Percentiles rank a stretch among this genome's conserved stretches.
These are phyloP conservation scores for Ceratosolen fusciceps DNA, from an alignment of 1,140 invertebrate species.

Conservation along the genomic window DNA sequence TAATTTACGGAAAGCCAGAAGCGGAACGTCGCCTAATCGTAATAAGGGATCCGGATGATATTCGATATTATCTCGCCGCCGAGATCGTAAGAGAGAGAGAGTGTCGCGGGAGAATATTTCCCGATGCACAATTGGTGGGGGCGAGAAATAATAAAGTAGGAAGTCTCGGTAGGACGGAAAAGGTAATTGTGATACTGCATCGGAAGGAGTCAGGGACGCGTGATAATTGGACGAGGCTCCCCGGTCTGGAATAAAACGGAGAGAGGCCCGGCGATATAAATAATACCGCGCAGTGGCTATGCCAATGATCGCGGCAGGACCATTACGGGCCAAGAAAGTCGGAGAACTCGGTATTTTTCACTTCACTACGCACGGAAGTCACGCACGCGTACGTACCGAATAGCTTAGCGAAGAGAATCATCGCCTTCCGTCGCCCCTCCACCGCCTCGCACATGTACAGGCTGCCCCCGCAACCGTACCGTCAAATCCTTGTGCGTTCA, in stretches of 20 bases:
- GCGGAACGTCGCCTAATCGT: no score
- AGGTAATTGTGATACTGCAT: not conserved
- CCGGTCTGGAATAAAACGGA: no score
- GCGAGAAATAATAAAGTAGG: not conserved
- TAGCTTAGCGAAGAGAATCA: not conserved
- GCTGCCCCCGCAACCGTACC: not conserved
- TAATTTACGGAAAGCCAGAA: no score
- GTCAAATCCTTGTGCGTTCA: not conserved
- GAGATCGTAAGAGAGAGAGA: no score
- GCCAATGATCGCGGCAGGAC: not conserved
- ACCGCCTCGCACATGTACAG: not conserved
- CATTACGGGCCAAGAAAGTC: constrained; percentile 13
- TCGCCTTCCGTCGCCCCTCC: no score
- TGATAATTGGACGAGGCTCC: no score
- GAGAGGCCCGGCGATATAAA: no score
- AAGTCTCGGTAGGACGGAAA: no score
- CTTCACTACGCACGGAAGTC: not conserved
- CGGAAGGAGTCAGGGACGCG: no score
- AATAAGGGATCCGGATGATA: no score
- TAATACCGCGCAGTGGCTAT: not conserved
- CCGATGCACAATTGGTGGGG: not conserved
- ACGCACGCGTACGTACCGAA: not conserved
- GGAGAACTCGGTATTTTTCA: constrained; percentile 6
- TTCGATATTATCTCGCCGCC: no score
- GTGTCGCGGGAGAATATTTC: no score